Evolutionary conservation across 2,888 invertebrate genomes (phyloP), one percentile per base, ranked within the genome.

Genomic region (Tipula unca): DNA sequence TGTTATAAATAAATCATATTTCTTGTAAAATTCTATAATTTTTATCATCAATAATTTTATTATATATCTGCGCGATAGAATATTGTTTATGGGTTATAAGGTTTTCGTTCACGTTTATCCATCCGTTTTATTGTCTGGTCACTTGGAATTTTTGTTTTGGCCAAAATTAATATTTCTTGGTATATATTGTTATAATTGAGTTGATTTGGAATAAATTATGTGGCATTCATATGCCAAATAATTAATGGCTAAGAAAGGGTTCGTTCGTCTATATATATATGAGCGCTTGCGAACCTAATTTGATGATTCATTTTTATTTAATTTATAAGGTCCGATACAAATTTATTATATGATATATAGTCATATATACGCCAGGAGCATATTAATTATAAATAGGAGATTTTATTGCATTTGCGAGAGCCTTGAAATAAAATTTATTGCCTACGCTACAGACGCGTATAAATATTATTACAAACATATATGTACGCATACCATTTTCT

Each of bases 11-110:
- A 69, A 69, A 69, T 69, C 69, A 69, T 69, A 25, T 69, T 69
- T 69, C 8, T 69, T 20, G 10, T 69, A 14, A 69, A 69, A 69
- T 69, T 69, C 69, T 69, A 69, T 69, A 69, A 69, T 69, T 69
- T 69, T 69, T 69, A 69, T 69, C 69, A 69, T 69, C 69, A 69
- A 69, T 69, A 69, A 69, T 48, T 48, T 48, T 48, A 48, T 48
- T 48, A 48, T 48, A n/a, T n/a, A n/a, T n/a, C n/a, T n/a, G n/a
- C n/a, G n/a, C n/a, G 48, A 48, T 48, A 48, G 48, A 48, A 48
- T 17, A 48, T 48, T 48, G 17, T 48, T 48, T n/a, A 17, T 48
- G 48, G 48, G 69, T 69, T 69, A 69, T 69, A 69, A 69, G 69
- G 69, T 69, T 69, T 69, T 69, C 69, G 69, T 69, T 69, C 69